Conservation (phyloP, 2,888 invertebrate species). For the Drosophila maculinotata region DNA sequence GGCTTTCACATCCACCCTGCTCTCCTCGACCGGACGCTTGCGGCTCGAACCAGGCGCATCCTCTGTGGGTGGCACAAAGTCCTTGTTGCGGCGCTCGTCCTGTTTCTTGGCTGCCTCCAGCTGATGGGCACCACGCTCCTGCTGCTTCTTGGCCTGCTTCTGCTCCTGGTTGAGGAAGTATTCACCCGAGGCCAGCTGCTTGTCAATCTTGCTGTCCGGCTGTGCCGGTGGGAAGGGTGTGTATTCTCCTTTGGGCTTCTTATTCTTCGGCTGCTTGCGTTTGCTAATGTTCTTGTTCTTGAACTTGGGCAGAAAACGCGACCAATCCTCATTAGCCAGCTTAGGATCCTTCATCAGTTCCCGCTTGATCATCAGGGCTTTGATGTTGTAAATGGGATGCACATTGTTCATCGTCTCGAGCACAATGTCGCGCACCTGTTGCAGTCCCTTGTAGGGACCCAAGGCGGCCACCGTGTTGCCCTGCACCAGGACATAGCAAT, state of each 20-base stretch:
- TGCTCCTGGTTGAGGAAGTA: slow-evolving; percentile 97
- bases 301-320: slow-evolving; percentile 97
- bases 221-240: slow-evolving; percentile 99
- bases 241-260: slow-evolving; percentile 95
- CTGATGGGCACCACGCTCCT: slow-evolving; percentile 92
- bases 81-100: slow-evolving; percentile 91
- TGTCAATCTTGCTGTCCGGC: slow-evolving; percentile 96
- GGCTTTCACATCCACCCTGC: slow-evolving; percentile 88
- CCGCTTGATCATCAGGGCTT: slow-evolving; percentile 98
- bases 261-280: slow-evolving; percentile 94
- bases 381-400: slow-evolving; percentile 99
- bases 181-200: slow-evolving; percentile 96
- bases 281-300: slow-evolving; percentile 94
- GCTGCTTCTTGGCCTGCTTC: slow-evolving; percentile 89
- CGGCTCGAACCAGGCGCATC: slow-evolving; percentile 37
- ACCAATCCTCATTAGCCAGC: slow-evolving; percentile 97
- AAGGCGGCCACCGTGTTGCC: slow-evolving; percentile 98
- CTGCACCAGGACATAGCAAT: slow-evolving; percentile 98
- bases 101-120: slow-evolving; percentile 90
- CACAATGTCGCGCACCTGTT: slow-evolving; percentile 94
- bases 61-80: slow-evolving; percentile 93
- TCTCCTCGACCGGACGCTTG: slow-evolving; percentile 58
- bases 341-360: slow-evolving; percentile 97
- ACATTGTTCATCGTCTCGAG: slow-evolving; percentile 99
- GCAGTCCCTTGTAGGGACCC: slow-evolving; percentile 97